Evolutionary conservation across 64 coral and sea anemone species (phyloP).

Genomic region (Acropora tenuis): DNA sequence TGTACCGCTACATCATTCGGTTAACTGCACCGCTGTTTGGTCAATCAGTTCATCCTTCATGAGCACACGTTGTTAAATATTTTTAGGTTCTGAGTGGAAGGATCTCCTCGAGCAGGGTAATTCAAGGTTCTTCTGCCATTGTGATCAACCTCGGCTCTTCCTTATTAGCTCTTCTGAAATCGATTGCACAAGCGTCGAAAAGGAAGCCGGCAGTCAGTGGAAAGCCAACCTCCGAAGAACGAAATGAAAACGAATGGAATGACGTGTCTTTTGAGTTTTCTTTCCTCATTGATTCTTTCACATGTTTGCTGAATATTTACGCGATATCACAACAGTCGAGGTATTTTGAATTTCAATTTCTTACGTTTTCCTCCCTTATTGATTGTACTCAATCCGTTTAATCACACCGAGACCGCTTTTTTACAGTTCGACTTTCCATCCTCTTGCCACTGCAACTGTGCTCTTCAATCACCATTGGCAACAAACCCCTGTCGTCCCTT

Average conservation of each 20-base stretch:
- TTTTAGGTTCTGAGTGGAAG: constrained; percentile 28
- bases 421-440: too few relatives aligned
- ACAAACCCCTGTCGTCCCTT: too few relatives aligned
- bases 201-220: background rate
- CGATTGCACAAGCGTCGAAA: background rate
- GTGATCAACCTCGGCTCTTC: constrained; percentile 30
- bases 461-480: too few relatives aligned
- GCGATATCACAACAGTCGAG: constrained; percentile 32
- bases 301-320: constrained; percentile 52
- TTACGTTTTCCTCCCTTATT: too few relatives aligned
- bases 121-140: constrained; percentile 4
- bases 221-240: background rate
- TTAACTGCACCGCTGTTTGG: too few relatives aligned
- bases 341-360: background rate
- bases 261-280: background rate
- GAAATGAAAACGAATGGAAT: background rate
- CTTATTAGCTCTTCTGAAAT: background rate
- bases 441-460: too few relatives aligned
- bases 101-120: constrained; percentile 18
- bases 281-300: constrained; percentile 24
- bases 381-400: too few relatives aligned
- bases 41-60: too few relatives aligned
- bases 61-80: background rate
- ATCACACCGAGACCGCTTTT: too few relatives aligned
- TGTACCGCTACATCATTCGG: too few relatives aligned